Conservation (phyloP, 2,888 invertebrate genomes). For the Tipula unca region DNA sequence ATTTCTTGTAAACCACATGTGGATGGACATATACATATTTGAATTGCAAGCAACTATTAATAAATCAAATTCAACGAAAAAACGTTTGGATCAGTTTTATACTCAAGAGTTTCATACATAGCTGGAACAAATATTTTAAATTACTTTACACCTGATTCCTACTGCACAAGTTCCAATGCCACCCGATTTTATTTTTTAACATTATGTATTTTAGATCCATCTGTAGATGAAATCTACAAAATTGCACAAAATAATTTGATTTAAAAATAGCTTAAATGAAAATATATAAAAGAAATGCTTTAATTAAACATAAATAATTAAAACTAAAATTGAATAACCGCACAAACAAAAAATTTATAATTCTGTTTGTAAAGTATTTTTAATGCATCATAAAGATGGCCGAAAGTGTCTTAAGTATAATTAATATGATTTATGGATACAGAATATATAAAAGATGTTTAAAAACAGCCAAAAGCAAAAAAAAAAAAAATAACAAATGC, state of each 20-base stretch:
- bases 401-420: conserved; percentile 14
- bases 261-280: background rate
- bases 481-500: background rate
- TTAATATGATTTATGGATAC: background rate
- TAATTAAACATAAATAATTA: background rate
- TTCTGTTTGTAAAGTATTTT: background rate
- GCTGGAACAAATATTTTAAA: no score
- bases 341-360: background rate
- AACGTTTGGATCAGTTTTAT: no score
- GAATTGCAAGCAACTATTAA: no score
- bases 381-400: background rate
- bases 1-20: no score
- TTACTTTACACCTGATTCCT: no score
- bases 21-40: no score
- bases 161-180: no score
- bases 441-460: background rate
- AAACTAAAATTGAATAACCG: background rate
- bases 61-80: no score
- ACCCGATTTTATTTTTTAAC: no score
- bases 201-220: no score
- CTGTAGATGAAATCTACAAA: background rate
- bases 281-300: background rate
- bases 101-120: no score
- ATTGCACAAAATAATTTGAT: background rate
- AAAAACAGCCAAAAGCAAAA: background rate